phyloP scores from a whole-genome alignment of 2,888 invertebrate genomes.

The Chalcosyrphus nemorum region DNA sequence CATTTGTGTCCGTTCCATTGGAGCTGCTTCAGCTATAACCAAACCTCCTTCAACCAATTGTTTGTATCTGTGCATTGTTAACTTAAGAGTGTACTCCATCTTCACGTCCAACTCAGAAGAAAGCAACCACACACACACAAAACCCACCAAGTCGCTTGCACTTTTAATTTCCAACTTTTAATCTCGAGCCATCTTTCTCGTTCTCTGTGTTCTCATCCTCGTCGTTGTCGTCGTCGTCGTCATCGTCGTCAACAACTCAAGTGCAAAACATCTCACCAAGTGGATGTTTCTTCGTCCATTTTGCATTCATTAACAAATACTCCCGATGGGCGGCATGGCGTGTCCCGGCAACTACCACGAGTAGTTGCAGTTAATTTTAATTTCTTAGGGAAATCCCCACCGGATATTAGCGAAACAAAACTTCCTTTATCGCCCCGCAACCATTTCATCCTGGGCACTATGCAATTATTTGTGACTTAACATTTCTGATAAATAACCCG shows the following conservation, averaged over 20 bases:
- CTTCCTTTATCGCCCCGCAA: slow-evolving; percentile 23
- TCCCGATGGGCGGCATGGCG: not conserved
- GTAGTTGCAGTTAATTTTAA: slow-evolving; percentile 65
- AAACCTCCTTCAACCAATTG: slow-evolving; percentile 4
- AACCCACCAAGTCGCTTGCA: not conserved
- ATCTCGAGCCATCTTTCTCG: slow-evolving; percentile 16
- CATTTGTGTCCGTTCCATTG: not conserved
- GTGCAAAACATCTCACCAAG: slow-evolving; percentile 64
- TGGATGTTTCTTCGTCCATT: slow-evolving; percentile 25
- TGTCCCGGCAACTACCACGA: not conserved
- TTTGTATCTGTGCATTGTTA: slow-evolving; percentile 8
- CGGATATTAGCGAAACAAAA: slow-evolving; percentile 65
- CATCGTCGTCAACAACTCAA: slow-evolving; percentile 52
- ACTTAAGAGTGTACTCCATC: not conserved
- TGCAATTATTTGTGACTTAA: slow-evolving; percentile 65
- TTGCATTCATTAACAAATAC: slow-evolving; percentile 66
- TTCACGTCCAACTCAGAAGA: slow-evolving; percentile 1
- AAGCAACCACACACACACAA: slow-evolving; percentile 3
- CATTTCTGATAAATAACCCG: slow-evolving; percentile 68
- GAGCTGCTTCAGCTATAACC: not conserved
- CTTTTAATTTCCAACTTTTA: slow-evolving; percentile 62
- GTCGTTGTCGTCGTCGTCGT: slow-evolving; percentile 17
- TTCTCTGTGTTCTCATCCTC: too few species aligned
- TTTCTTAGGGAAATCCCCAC: slow-evolving; percentile 69
- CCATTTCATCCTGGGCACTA: slow-evolving; percentile 1